Percentiles rank a stretch among this genome's conserved stretches.
phyloP scores from a whole-genome alignment of 2,888 invertebrate species.

The Pristionchus exspectatus region DNA sequence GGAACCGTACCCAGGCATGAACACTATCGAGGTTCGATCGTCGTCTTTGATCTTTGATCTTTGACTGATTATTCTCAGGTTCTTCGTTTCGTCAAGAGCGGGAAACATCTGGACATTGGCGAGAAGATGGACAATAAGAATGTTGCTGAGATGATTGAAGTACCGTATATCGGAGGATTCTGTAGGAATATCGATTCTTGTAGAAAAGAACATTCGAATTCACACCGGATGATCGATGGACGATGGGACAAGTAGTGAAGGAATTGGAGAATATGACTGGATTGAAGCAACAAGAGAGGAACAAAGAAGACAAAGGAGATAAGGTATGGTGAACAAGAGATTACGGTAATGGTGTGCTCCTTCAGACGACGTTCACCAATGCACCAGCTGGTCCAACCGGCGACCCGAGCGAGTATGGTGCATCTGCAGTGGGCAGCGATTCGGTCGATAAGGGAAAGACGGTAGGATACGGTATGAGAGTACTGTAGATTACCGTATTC shows the following conservation, averaged over 20 bases:
- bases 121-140: slow-evolving; percentile 42
- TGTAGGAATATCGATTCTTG: neutral
- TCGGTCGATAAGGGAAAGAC: neutral
- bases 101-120: slow-evolving; percentile 16
- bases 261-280: slow-evolving; percentile 38
- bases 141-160: slow-evolving; percentile 41
- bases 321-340: neutral
- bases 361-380: slow-evolving; percentile 14
- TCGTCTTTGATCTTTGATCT: neutral
- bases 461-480: neutral
- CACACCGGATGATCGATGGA: neutral
- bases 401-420: neutral
- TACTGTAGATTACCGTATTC: neutral
- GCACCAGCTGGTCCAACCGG: neutral
- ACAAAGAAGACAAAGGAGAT: slow-evolving; percentile 22
- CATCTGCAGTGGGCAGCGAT: neutral
- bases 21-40: neutral
- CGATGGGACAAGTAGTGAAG: slow-evolving; percentile 27
- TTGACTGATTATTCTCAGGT: slow-evolving; percentile 10
- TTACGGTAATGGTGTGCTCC: neutral
- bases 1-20: slow-evolving; percentile 52
- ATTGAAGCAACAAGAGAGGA: slow-evolving; percentile 3
- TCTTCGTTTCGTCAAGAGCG: slow-evolving; percentile 43
- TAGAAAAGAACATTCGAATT: slow-evolving; percentile 29
- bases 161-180: neutral